Evolutionary conservation across 2,888 invertebrate species (phyloP).

Genomic region (Lysandra coridon): DNA sequence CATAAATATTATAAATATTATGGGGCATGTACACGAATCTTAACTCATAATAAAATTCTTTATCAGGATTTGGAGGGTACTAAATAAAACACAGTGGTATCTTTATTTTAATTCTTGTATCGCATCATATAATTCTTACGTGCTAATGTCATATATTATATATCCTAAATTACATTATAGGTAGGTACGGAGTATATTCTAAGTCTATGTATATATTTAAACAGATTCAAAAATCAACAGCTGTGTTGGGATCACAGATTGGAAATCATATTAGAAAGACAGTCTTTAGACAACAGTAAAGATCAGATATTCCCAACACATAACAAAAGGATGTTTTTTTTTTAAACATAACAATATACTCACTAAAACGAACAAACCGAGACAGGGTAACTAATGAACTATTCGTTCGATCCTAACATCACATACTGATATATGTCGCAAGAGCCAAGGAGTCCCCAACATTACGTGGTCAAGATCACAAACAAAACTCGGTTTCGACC

Average conservation of each 20-base stretch:
- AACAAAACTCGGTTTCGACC: conserved; percentile 52
- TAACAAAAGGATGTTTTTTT: conserved; percentile 42
- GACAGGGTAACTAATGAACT: conserved; percentile 44
- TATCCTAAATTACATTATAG: conserved; percentile 57
- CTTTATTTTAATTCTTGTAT: conserved; percentile 57
- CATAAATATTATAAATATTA: too few species aligned
- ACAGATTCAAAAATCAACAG: conserved; percentile 41
- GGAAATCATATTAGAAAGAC: conserved; percentile 28
- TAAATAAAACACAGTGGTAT: conserved; percentile 58
- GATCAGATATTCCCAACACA: conserved; percentile 37
- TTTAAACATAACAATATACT: conserved; percentile 44
- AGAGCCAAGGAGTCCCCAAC: conserved; percentile 64
- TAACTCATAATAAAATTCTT: too few species aligned
- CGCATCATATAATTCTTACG: conserved; percentile 61
- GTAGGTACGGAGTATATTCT: conserved; percentile 69
- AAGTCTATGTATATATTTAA: conserved; percentile 44
- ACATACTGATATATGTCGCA: conserved; percentile 52
- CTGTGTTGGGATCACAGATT: conserved; percentile 33
- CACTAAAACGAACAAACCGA: conserved; percentile 1
- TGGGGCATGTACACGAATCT: too few species aligned
- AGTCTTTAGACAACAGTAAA: conserved; percentile 33
- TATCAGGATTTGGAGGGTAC: background rate
- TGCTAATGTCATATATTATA: conserved; percentile 54
- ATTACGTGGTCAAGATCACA: conserved; percentile 62
- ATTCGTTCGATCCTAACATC: conserved; percentile 49